A percentile compares a stretch with the other conserved stretches of the same genome.
Evolutionary conservation across 2,113 vertebrate species (phyloP).

Genomic region (Pandion haliaetus): DNA sequence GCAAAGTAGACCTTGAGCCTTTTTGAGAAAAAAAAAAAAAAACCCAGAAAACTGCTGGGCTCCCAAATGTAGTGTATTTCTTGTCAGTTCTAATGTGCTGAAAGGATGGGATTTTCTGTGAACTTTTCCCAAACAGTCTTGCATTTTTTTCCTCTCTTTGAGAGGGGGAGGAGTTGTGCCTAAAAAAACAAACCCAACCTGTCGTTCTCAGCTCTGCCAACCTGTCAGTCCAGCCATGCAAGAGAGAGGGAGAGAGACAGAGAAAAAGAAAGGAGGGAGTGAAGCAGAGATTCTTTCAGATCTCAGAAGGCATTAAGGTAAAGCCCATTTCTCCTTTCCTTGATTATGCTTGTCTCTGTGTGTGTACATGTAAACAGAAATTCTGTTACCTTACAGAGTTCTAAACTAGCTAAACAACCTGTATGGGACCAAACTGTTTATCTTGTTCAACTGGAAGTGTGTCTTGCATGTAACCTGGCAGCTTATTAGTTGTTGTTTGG

Average conservation of each 20-base stretch:
- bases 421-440: neutral
- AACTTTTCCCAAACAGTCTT: slow-evolving; percentile 36
- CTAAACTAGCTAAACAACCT: neutral
- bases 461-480: neutral
- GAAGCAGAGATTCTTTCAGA: slow-evolving; percentile 20
- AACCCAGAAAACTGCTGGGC: neutral
- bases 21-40: neutral
- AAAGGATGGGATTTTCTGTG: slow-evolving; percentile 50
- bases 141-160: neutral
- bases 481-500: neutral
- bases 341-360: neutral
- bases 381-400: neutral
- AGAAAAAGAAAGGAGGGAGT: slow-evolving; percentile 27
- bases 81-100: neutral
- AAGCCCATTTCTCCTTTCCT: slow-evolving; percentile 8
- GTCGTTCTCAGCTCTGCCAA: slow-evolving; percentile 59
- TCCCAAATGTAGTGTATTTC: neutral
- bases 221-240: slow-evolving; percentile 69
- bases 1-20: neutral
- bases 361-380: neutral
- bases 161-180: slow-evolving; percentile 65
- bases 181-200: slow-evolving; percentile 71
- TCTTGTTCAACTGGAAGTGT: neutral
- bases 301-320: slow-evolving; percentile 35
- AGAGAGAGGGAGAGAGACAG: slow-evolving; percentile 40